These are phyloP conservation scores for Diglossa cyanea DNA, from an alignment of 2,797 vertebrate genomes.

Conservation along the genomic window DNA sequence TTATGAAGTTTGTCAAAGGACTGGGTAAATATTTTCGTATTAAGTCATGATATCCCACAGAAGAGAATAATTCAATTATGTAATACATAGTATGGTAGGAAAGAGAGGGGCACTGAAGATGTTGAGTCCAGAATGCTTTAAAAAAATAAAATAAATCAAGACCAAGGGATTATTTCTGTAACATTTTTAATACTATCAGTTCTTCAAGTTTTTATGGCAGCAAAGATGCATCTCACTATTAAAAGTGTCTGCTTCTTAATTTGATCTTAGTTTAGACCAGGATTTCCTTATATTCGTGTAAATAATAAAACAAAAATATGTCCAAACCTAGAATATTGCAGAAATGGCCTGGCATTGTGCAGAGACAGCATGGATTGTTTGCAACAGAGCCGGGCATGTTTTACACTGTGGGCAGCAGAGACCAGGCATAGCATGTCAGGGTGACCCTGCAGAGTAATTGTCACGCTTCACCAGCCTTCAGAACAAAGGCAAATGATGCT, in stretches of 20 bases:
- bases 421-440: not conserved
- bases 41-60: not conserved
- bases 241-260: not conserved
- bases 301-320: not conserved
- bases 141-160: not conserved
- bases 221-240: not conserved
- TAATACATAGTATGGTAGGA: not conserved
- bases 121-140: not conserved
- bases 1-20: conserved; percentile 99
- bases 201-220: not conserved
- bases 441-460: not conserved
- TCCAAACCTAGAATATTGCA: not conserved
- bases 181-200: not conserved
- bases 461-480: not conserved
- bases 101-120: not conserved
- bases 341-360: not conserved
- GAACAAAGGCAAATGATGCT: not conserved
- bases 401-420: not conserved
- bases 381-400: not conserved
- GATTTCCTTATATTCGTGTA: not conserved
- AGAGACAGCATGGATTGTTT: not conserved
- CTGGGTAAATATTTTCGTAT: conserved; percentile 80
- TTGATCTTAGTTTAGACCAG: not conserved
- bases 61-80: not conserved
- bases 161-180: not conserved